Conservation (phyloP, 2,888 invertebrate species). For the Sminthurinus aureus region DNA sequence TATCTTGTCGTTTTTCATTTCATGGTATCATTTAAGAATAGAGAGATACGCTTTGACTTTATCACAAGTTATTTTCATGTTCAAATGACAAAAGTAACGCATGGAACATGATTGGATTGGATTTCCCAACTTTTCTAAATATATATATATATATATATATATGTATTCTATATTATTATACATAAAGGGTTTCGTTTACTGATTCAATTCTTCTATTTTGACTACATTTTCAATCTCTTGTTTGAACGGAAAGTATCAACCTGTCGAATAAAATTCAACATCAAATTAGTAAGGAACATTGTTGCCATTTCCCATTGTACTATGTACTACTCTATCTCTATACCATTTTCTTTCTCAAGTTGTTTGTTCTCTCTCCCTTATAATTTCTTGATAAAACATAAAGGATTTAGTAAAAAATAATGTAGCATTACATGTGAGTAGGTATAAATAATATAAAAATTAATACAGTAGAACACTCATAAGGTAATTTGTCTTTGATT, state of each 20-base stretch:
- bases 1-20: neutral
- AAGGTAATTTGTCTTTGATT: no score
- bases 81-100: conserved; percentile 5
- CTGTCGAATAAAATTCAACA: no score
- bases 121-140: neutral
- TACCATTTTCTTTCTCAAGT: neutral
- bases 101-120: neutral
- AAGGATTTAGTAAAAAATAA: neutral
- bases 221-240: neutral
- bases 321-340: neutral
- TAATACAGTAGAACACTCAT: neutral
- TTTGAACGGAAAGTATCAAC: neutral
- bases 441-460: neutral
- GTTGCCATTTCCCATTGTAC: neutral
- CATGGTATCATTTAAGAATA: neutral
- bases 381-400: no score
- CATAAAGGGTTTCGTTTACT: neutral
- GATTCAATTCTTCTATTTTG: neutral
- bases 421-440: neutral
- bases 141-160: neutral
- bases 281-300: neutral
- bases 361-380: neutral
- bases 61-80: neutral
- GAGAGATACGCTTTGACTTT: neutral
- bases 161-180: neutral